Base-by-base conservation (phyloP, 2,113 vertebrate genomes). In the Peromyscus leucopus region DNA sequence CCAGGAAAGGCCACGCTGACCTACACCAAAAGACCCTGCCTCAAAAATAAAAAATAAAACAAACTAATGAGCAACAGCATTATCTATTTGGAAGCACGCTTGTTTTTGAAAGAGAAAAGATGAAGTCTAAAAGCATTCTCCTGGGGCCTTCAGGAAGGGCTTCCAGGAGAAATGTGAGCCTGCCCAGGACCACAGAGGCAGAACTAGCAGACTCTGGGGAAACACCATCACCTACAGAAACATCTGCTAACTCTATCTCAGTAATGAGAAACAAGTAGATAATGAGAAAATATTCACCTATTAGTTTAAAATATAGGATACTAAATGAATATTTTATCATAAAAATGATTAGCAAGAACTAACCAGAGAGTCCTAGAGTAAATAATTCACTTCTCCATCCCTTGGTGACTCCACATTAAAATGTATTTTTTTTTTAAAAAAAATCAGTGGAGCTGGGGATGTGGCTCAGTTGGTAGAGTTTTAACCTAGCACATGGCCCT, bases 31-130 rank as follows among this genome's bases (percentile, higher is more conserved):
- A 85, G 84, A 67, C 61, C 15, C 15, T 3, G 5, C 17, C 26
- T 86, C 42, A 65, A 46, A 84, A 61, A 33, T 2, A 24, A 36
- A 55, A 16, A 48, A 48, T 1, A 46, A 82, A 86, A 88, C 7
- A 89, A 83, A 78, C 17, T 36, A 48, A 96, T 89, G 46, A 96
- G 12, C 78, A 96, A 75, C 91, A 63, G 26, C 71, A 82, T 85
- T 9, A 82, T 78, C 22, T 28, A n/a, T 76, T 79, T 92, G n/a
- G 63, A 97, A 67, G 48, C 31, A 76, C 8, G 17, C 10, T 74
- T 48, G 10, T 4, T 69, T 97, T 94, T 82, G 71, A 95, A 94
- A 72, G 87, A 92, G 22, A 59, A 89, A 67, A 33, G 16, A 51
- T 10, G 93, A 88, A 92, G 96, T 33, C 24, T 69, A 22, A 89